These are phyloP conservation scores for Apostichopus japonicus DNA, from an alignment of 35 echinoderm and acorn worm genomes.

Conservation along the genomic window DNA sequence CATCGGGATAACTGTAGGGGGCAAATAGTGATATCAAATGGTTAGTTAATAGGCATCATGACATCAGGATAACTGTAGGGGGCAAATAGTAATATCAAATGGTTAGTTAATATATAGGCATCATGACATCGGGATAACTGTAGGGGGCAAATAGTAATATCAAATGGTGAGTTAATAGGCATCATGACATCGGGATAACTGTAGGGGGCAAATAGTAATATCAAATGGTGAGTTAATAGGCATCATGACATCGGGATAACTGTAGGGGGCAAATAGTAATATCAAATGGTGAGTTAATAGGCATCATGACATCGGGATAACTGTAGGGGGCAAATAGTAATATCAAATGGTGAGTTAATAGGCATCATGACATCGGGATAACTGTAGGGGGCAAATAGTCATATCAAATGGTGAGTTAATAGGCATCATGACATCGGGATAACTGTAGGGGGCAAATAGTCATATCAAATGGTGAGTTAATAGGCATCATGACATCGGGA, in stretches of 20 bases:
- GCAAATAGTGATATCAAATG: background rate
- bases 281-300: slow-evolving; percentile 12
- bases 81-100: background rate
- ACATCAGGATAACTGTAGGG: slow-evolving; percentile 88
- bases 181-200: slow-evolving; percentile 99
- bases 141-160: background rate
- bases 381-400: slow-evolving; percentile 31
- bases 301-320: slow-evolving; percentile 99
- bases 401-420: background rate
- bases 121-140: slow-evolving; percentile 99
- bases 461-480: background rate
- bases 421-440: slow-evolving; percentile 99
- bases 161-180: slow-evolving; percentile 64
- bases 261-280: slow-evolving; percentile 3
- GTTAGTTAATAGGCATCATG: slow-evolving; percentile 99
- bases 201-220: background rate
- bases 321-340: slow-evolving; percentile 29
- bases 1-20: slow-evolving; percentile 86
- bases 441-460: slow-evolving; percentile 49
- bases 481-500: slow-evolving; percentile 99
- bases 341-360: background rate
- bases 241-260: slow-evolving; percentile 99
- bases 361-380: slow-evolving; percentile 99
- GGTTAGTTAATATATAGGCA: too few species aligned
- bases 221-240: slow-evolving; percentile 50